phyloP scores from a whole-genome alignment of 2,888 invertebrate species.

The Fragum fragum region DNA sequence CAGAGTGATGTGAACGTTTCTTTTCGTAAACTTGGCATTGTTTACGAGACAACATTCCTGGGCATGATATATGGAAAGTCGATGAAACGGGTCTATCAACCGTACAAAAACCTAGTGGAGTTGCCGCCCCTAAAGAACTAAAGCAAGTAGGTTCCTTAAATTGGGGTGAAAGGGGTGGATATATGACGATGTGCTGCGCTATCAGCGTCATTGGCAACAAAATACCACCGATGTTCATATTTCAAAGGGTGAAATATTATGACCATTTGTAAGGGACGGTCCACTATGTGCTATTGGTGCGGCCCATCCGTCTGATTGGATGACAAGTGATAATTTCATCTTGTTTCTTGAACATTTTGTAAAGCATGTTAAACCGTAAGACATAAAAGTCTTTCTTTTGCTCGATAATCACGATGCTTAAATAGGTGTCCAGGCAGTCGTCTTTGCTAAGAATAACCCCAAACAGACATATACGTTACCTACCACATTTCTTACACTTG shows the following conservation, averaged over 20 bases:
- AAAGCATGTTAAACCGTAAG: slow-evolving; percentile 72
- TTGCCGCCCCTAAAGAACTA: slow-evolving; percentile 28
- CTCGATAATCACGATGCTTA: slow-evolving; percentile 82
- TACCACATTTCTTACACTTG: no score
- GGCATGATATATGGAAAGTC: slow-evolving; percentile 44
- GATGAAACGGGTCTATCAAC: slow-evolving; percentile 44
- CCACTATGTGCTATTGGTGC: slow-evolving; percentile 42
- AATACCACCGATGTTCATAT: slow-evolving; percentile 61
- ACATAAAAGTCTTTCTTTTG: slow-evolving; percentile 74
- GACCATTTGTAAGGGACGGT: slow-evolving; percentile 40
- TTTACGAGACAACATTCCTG: slow-evolving; percentile 18
- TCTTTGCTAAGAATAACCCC: slow-evolving; percentile 82
- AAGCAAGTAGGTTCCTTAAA: slow-evolving; percentile 63
- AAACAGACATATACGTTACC: no score
- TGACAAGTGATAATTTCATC: slow-evolving; percentile 75
- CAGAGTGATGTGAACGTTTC: slow-evolving; percentile 35
- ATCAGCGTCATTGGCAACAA: slow-evolving; percentile 51
- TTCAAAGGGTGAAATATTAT: slow-evolving; percentile 51
- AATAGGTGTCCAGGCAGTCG: slow-evolving; percentile 58
- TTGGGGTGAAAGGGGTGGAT: slow-evolving; percentile 46
- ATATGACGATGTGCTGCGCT: slow-evolving; percentile 46
- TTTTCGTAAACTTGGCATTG: slow-evolving; percentile 48
- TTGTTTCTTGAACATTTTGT: slow-evolving; percentile 78
- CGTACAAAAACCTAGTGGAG: slow-evolving; percentile 28
- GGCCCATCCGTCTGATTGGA: slow-evolving; percentile 74